Evolutionary conservation across 2,113 vertebrate genomes (phyloP).

Genomic region (Gymnocephalus cernua): DNA sequence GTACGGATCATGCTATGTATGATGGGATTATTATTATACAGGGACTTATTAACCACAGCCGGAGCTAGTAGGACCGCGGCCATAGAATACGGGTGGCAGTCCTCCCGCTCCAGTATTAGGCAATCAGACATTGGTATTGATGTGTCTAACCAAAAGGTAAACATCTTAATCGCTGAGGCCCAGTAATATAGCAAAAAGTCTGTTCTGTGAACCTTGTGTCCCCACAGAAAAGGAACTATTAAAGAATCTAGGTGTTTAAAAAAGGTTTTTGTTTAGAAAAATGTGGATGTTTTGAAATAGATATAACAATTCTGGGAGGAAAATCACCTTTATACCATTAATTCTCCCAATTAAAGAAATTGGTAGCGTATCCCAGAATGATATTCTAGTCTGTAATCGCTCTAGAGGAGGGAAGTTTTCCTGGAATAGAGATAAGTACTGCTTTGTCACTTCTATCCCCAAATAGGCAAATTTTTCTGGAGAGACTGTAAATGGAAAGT

Average conservation of each 20-base stretch:
- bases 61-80: not conserved
- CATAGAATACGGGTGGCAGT: not conserved
- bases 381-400: not conserved
- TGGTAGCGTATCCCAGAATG: not conserved
- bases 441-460: not conserved
- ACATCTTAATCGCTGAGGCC: not conserved
- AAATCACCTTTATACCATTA: not conserved
- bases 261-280: not conserved
- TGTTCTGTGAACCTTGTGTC: no score
- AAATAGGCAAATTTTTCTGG: not conserved
- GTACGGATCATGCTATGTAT: not conserved
- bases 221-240: not conserved
- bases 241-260: not conserved
- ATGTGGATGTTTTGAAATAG: not conserved
- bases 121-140: not conserved
- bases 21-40: not conserved
- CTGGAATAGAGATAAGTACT: not conserved
- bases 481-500: not conserved
- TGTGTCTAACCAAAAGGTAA: not conserved
- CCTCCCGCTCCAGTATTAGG: not conserved
- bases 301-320: not conserved
- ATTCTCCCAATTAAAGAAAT: not conserved
- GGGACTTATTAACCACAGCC: fast-evolving
- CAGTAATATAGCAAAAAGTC: not conserved
- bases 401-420: no score